phyloP scores from a whole-genome alignment of 2,797 vertebrate species.

The Pseudochaenichthys georgianus region DNA sequence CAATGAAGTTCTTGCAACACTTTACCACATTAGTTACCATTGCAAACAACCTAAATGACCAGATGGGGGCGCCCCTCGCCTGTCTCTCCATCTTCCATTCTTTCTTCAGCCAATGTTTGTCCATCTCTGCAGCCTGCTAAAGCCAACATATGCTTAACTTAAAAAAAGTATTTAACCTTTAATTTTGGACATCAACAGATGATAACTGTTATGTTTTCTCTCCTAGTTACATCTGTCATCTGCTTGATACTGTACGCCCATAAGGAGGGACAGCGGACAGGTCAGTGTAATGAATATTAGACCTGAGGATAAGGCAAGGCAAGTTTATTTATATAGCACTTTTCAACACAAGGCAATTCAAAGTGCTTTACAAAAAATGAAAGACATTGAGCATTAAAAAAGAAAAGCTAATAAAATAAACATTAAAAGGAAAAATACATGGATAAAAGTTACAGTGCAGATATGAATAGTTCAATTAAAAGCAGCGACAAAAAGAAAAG shows the following conservation, averaged over 20 bases:
- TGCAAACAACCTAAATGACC: conserved; percentile 33
- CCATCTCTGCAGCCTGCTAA: conserved; percentile 1
- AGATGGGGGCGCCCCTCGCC: conserved; percentile 53
- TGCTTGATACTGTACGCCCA: background rate
- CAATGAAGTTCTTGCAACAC: background rate
- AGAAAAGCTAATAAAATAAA: too few species aligned
- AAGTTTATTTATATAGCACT: too few species aligned
- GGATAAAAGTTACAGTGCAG: too few species aligned
- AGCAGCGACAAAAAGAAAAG: too few species aligned
- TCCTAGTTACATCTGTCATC: background rate
- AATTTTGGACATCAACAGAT: background rate
- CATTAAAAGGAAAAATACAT: too few species aligned
- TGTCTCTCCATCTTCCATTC: conserved; percentile 2
- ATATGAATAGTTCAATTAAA: too few species aligned
- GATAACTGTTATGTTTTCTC: background rate
- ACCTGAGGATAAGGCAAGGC: background rate
- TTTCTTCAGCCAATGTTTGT: background rate
- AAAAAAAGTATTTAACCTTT: conserved; percentile 19
- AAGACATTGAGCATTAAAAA: too few species aligned
- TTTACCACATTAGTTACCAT: background rate
- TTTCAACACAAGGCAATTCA: too few species aligned
- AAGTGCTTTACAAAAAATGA: too few species aligned
- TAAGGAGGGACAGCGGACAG: conserved; percentile 29
- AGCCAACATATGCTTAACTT: conserved; percentile 2
- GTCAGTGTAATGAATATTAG: background rate